Evolutionary conservation across 2,888 invertebrate species (phyloP), one percentile per base, ranked within the genome.

Genomic region (Pterostichus niger): DNA sequence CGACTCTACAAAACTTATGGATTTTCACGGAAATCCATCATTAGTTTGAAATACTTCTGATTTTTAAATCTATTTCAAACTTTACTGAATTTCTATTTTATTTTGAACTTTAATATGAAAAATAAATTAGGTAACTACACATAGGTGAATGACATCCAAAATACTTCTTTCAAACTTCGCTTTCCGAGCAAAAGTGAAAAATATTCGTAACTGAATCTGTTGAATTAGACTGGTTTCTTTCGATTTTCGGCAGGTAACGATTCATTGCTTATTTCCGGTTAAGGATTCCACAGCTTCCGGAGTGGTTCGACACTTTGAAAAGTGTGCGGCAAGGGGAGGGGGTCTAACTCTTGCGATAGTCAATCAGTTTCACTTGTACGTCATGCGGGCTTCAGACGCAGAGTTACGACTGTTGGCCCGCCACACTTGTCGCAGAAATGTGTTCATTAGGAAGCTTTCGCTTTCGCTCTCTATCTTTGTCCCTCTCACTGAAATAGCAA

Each of bases 341-440:
- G 52, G 31, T 40, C 40, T 40, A 40, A 9, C 40, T 40, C 40
- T 40, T 6, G 40, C 40, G 52, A 59, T 46, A 82, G 82, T 82
- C 82, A 82, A 82, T 82, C 82, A 82, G 82, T 82, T 82, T 75
- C 82, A 82, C 73, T 82, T 82, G 81, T 75, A 61, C 61, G 75
- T 75, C 71, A 73, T 61, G 73, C 73, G 75, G 81, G 73, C 46
- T 73, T 17, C 73, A 56, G 54, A 73, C 49, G 33, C 52, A 80
- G 64, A 80, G 56, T 56, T 56, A 17, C 56, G 56, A n/a, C 6
- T 13, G 49, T 49, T n/a, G 6, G 11, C 56, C 10, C 13, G 68
- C 68, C 68, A 71, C 61, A 75, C 82, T 82, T 82, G 82, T 82
- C 82, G 75, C 82, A 80, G 75, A 82, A 82, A 82, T 82, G 82